Percentiles rank a stretch among this genome's conserved stretches.
phyloP scores from a whole-genome alignment of 2,113 vertebrate genomes.

The Spermophilus dauricus region DNA sequence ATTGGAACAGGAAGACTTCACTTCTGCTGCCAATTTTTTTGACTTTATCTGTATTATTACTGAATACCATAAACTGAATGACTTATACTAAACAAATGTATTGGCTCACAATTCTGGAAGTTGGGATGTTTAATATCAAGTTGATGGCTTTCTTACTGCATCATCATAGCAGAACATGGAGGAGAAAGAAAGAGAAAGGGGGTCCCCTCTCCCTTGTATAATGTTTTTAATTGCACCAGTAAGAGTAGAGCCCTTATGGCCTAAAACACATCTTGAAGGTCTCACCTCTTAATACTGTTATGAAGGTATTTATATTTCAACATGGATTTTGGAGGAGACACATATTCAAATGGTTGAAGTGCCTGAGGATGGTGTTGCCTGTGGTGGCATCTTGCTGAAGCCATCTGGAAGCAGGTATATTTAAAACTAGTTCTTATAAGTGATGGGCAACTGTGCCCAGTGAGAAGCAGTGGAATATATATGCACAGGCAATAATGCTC shows the following conservation, averaged over 20 bases:
- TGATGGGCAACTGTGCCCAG: not conserved
- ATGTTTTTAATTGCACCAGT: not conserved
- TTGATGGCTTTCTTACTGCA: not conserved
- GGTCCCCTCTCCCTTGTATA: too few relatives aligned
- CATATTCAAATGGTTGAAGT: not conserved
- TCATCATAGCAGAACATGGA: not conserved
- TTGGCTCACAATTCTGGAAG: not conserved
- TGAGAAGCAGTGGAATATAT: not conserved
- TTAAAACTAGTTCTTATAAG: not conserved
- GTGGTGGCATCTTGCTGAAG: not conserved
- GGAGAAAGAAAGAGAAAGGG: not conserved
- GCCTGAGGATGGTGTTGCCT: not conserved
- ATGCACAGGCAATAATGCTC: not conserved
- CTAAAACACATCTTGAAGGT: not conserved
- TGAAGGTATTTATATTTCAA: not conserved
- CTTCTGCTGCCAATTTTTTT: not conserved
- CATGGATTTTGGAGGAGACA: not conserved
- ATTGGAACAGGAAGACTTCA: not conserved
- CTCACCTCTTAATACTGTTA: not conserved
- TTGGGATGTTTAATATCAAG: not conserved
- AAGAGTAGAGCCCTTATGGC: not conserved
- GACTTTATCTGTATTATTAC: not conserved
- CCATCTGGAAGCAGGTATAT: too few relatives aligned
- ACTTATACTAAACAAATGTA: not conserved
- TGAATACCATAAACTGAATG: not conserved